A percentile compares a stretch with the other conserved stretches of the same genome.
Evolutionary conservation across 1,140 invertebrate species (phyloP).

Genomic region (Drosophila bocqueti): DNA sequence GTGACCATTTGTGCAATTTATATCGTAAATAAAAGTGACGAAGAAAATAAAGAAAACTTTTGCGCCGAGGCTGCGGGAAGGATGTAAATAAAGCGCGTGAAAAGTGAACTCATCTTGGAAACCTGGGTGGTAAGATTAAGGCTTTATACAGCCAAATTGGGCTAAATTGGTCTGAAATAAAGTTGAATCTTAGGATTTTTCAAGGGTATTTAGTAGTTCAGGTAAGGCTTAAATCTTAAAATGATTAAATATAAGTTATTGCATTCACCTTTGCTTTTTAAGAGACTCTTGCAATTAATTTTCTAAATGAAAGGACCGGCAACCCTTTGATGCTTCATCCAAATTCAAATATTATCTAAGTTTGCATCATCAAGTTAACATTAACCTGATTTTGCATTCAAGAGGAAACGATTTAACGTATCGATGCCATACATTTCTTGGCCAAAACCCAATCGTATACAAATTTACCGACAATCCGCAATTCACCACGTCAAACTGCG

Average conservation of each 20-base stretch:
- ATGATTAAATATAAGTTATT: no score
- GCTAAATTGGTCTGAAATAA: background rate
- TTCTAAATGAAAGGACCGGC: no score
- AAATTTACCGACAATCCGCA: constrained; percentile 42
- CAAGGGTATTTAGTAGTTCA: background rate
- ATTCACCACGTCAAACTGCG: constrained; percentile 37
- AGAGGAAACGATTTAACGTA: background rate
- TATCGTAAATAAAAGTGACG: constrained; percentile 77
- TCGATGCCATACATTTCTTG: background rate
- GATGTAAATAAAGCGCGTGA: constrained; percentile 33
- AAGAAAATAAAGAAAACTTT: constrained; percentile 29
- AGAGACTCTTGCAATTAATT: no score
- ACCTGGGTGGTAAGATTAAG: background rate
- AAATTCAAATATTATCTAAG: no score
- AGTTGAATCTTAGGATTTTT: background rate
- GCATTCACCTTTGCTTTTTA: no score
- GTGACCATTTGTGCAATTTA: constrained; percentile 73
- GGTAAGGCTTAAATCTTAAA: no score
- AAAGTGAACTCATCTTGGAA: constrained; percentile 10
- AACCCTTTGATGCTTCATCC: no score
- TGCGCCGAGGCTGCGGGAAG: background rate
- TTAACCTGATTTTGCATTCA: background rate
- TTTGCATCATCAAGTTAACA: no score
- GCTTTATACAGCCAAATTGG: background rate
- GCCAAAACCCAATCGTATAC: constrained; percentile 15